These are phyloP conservation scores for Paelopatides confundens DNA, from an alignment of 53 echinoderm and acorn worm genomes.

Conservation along the genomic window DNA sequence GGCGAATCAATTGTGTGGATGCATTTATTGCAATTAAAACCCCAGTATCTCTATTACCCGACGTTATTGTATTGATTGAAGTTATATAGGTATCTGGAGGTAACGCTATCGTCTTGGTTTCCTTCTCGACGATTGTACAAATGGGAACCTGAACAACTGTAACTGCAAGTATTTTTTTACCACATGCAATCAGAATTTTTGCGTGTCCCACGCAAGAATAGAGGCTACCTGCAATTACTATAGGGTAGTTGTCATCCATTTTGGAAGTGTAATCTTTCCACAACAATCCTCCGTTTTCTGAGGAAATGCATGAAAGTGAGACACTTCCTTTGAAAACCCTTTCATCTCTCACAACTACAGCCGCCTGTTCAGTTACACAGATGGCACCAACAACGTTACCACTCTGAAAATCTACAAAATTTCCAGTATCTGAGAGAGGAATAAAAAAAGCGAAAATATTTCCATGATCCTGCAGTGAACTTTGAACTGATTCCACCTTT, in stretches of 20 bases:
- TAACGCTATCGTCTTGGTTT: neutral
- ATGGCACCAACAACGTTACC: constrained; percentile 26
- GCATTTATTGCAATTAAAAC: neutral
- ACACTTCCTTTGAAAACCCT: neutral
- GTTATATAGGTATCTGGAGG: neutral
- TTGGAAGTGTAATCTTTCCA: neutral
- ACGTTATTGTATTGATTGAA: neutral
- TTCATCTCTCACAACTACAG: constrained; percentile 6
- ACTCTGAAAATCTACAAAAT: constrained; percentile 7
- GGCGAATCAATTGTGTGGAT: constrained; percentile 1
- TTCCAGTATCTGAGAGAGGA: neutral
- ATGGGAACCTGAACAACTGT: neutral
- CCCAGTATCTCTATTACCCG: neutral
- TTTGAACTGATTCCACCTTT: neutral
- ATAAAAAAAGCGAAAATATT: neutral
- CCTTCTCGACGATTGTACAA: neutral
- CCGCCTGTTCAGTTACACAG: neutral
- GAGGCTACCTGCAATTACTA: neutral
- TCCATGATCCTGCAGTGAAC: neutral
- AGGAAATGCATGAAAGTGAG: neutral
- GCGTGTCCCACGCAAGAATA: neutral
- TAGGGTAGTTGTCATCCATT: neutral
- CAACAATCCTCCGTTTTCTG: neutral
- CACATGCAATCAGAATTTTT: neutral
- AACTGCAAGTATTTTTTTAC: neutral